Evolutionary conservation across 92 coral and sea anemone species (phyloP).

Genomic region (Pocillopora meandrina): DNA sequence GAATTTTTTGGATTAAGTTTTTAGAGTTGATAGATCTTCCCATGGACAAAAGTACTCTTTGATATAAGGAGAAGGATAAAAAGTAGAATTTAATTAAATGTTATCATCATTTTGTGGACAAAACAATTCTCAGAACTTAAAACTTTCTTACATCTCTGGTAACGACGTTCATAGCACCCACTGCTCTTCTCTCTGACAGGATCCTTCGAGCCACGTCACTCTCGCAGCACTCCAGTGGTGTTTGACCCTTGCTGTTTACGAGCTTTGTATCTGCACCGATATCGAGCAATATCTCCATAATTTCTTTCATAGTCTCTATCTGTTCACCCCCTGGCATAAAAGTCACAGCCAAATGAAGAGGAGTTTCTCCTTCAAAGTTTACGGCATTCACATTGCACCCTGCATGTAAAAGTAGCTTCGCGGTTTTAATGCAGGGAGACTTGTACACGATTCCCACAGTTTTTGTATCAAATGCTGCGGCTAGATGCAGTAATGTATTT

Average conservation of each 20-base stretch:
- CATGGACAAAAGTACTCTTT: too few species aligned
- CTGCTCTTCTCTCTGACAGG: neutral
- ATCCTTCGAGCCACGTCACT: neutral
- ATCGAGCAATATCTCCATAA: conserved; percentile 44
- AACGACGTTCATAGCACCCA: too few species aligned
- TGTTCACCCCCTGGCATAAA: conserved; percentile 32
- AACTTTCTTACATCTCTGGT: too few species aligned
- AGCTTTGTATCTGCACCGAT: conserved; percentile 59
- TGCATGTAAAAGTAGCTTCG: conserved; percentile 48
- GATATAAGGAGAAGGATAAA: too few species aligned
- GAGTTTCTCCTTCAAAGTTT: conserved; percentile 62
- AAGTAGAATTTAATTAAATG: too few species aligned
- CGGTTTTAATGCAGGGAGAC: conserved; percentile 48
- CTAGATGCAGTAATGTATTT: conserved; percentile 57
- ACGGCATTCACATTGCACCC: conserved; percentile 59
- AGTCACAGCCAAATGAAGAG: conserved; percentile 57
- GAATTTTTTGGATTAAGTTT: too few species aligned
- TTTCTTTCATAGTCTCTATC: conserved; percentile 25
- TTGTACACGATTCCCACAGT: neutral
- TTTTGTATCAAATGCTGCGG: conserved; percentile 4
- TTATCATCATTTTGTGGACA: too few species aligned
- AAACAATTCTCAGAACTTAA: too few species aligned
- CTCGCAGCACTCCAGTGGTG: conserved; percentile 51
- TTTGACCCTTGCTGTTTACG: conserved; percentile 51
- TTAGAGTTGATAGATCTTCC: too few species aligned